phyloP scores from a whole-genome alignment of 2,888 invertebrate species.

The Argynnis bischoffii region DNA sequence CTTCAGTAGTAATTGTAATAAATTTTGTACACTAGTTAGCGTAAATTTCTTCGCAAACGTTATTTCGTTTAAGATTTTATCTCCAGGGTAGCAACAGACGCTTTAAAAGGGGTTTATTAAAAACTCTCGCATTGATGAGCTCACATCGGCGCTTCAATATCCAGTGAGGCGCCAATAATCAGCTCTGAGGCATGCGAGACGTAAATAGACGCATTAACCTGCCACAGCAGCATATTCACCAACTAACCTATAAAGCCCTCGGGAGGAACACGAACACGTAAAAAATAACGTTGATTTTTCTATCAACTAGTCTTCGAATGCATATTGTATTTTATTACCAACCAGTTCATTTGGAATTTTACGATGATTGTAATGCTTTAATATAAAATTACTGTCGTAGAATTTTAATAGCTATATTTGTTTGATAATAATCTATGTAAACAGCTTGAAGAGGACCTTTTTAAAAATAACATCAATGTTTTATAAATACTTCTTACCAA shows the following conservation, averaged over 20 bases:
- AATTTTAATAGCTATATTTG: constrained; percentile 22
- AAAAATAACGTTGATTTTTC: constrained; percentile 49
- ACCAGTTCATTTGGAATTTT: constrained; percentile 22
- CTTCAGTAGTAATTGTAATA: constrained; percentile 36
- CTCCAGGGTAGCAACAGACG: constrained; percentile 36
- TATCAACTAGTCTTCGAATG: constrained; percentile 37
- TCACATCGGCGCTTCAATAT: constrained; percentile 64
- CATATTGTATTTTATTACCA: constrained; percentile 22
- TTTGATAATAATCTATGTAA: constrained; percentile 26
- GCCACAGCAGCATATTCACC: constrained; percentile 51
- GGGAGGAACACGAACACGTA: constrained; percentile 46
- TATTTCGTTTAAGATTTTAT: constrained; percentile 40
- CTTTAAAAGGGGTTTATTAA: constrained; percentile 42
- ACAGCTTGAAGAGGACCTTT: constrained; percentile 9
- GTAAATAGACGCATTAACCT: constrained; percentile 60
- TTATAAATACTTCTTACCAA: constrained; percentile 12
- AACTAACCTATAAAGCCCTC: constrained; percentile 65
- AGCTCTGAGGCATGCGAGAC: constrained; percentile 56
- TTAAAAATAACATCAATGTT: constrained; percentile 23
- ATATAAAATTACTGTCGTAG: constrained; percentile 18
- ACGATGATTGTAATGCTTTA: constrained; percentile 24
- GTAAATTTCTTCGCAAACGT: constrained; percentile 40
- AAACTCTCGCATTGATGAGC: constrained; percentile 65
- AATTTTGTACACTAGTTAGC: constrained; percentile 39
- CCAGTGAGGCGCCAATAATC: constrained; percentile 70